A percentile compares a stretch with the other conserved stretches of the same genome.
Conservation (phyloP, 2,113 vertebrate species). For the Tor tambroides region DNA sequence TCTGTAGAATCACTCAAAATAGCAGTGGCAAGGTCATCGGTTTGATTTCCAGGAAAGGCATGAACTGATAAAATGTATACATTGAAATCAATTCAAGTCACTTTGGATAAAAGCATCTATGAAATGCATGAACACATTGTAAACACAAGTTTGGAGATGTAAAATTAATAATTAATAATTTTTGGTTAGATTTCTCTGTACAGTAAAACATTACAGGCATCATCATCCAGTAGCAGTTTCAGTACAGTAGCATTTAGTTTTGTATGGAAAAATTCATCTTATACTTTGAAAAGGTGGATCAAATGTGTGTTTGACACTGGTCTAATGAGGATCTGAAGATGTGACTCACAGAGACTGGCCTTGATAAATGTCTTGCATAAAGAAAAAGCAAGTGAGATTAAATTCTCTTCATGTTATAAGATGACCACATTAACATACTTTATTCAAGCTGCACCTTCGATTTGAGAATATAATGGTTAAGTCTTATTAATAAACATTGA, state of each 20-base stretch:
- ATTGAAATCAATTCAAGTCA: background rate
- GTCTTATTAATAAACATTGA: background rate
- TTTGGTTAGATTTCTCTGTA: background rate
- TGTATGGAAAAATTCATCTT: background rate
- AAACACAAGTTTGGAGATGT: background rate
- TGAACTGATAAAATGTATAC: background rate
- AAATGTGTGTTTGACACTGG: conserved; percentile 13
- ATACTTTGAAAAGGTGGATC: background rate
- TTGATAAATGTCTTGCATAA: conserved; percentile 13
- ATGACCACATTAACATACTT: background rate
- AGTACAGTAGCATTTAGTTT: background rate
- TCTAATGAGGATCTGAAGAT: conserved; percentile 5
- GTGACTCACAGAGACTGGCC: background rate
- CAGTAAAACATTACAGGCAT: background rate
- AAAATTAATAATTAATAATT: too few species aligned
- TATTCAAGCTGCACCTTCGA: background rate
- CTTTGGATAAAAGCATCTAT: background rate
- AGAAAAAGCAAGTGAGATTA: background rate
- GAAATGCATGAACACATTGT: background rate
- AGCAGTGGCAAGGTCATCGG: background rate
- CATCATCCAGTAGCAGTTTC: background rate
- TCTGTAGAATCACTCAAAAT: background rate
- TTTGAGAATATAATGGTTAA: background rate
- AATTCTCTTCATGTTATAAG: background rate
- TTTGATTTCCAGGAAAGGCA: background rate